These are phyloP conservation scores for Oryzias celebensis DNA, from an alignment of 2,113 vertebrate genomes.

Conservation along the genomic window DNA sequence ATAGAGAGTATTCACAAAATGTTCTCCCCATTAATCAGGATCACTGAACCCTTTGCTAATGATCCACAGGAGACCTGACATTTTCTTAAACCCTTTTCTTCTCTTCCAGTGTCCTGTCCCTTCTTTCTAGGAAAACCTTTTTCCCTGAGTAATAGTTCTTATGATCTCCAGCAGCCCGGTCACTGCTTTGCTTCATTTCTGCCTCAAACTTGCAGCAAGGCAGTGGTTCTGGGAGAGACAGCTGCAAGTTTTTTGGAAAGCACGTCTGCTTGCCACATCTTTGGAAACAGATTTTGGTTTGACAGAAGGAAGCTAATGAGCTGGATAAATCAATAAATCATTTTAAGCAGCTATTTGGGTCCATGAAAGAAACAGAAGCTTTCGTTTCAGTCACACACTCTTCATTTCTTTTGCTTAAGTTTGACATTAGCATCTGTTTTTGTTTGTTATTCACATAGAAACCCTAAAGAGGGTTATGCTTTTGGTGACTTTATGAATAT, in stretches of 20 bases:
- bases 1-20: slow-evolving; percentile 49
- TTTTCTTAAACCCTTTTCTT: slow-evolving; percentile 54
- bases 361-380: not conserved
- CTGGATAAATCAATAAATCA: not conserved
- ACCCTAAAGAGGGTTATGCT: no score
- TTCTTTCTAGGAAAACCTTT: slow-evolving; percentile 76
- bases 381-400: not conserved
- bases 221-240: slow-evolving; percentile 12
- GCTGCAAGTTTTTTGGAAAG: slow-evolving; percentile 49
- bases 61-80: slow-evolving; percentile 52
- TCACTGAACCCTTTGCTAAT: slow-evolving; percentile 66
- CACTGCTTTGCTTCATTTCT: slow-evolving; percentile 47
- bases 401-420: not conserved
- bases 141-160: slow-evolving; percentile 51
- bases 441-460: no score
- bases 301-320: slow-evolving; percentile 11
- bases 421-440: no score
- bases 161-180: slow-evolving; percentile 54
- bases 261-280: slow-evolving; percentile 51
- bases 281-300: slow-evolving; percentile 22
- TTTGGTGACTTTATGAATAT: no score
- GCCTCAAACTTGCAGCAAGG: slow-evolving; percentile 36
- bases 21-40: slow-evolving; percentile 70
- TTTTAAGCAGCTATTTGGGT: not conserved
- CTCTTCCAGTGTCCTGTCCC: slow-evolving; percentile 30